Conservation (phyloP, 2,113 vertebrate genomes). For the Brachirus orientalis region DNA sequence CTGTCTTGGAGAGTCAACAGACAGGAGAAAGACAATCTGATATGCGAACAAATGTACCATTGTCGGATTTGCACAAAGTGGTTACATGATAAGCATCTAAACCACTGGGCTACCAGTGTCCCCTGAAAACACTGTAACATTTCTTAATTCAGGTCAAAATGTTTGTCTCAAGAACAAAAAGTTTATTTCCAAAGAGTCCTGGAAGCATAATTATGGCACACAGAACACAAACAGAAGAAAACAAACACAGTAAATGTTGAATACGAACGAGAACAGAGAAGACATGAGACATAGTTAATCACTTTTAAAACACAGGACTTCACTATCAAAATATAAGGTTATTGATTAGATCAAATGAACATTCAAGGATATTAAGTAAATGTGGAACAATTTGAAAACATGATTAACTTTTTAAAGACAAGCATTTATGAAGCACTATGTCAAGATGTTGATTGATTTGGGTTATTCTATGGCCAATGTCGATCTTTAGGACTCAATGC, state of each 20-base stretch:
- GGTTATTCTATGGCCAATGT: no score
- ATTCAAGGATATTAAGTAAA: no score
- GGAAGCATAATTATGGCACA: constrained; percentile 28
- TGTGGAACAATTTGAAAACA: no score
- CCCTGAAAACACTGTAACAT: constrained; percentile 38
- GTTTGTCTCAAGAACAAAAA: not conserved
- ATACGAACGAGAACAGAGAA: not conserved
- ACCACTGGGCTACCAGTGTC: constrained; percentile 38
- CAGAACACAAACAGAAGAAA: constrained; percentile 23
- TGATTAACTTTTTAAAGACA: no score
- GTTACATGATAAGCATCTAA: constrained; percentile 25
- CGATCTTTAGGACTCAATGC: no score
- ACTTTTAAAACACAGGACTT: not conserved
- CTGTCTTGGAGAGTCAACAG: not conserved
- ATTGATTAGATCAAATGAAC: no score
- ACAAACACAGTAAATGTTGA: not conserved
- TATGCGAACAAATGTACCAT: no score
- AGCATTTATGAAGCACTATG: no score
- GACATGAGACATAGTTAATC: not conserved
- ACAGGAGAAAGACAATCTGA: no score
- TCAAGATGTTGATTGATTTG: no score
- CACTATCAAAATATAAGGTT: no score
- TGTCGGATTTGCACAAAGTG: constrained; percentile 11
- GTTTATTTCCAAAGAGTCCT: constrained; percentile 40
- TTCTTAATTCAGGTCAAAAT: constrained; percentile 47